A percentile compares a stretch with the other conserved stretches of the same genome.
phyloP scores from a whole-genome alignment of 53 echinoderm and acorn worm species.

The Patiria pectinifera region DNA sequence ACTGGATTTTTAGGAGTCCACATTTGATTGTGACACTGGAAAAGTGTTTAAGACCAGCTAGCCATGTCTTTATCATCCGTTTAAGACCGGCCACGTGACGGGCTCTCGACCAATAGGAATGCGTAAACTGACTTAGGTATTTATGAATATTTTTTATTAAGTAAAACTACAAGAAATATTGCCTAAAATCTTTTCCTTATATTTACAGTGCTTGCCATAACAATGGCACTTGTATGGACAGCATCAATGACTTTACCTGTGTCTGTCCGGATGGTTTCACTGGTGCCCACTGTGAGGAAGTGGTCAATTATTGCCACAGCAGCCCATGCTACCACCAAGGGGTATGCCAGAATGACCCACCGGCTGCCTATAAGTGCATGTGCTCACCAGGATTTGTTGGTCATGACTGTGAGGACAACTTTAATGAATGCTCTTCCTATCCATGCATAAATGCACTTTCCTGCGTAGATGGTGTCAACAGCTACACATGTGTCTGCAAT shows the following conservation, averaged over 20 bases:
- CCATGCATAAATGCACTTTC: neutral
- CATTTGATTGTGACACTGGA: no score
- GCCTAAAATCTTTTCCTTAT: neutral
- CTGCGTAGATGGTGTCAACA: constrained; percentile 32
- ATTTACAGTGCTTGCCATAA: constrained; percentile 70
- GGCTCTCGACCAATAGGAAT: no score
- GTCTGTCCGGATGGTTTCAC: constrained; percentile 78
- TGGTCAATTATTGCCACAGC: constrained; percentile 72
- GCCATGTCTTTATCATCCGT: no score
- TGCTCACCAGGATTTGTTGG: constrained; percentile 81
- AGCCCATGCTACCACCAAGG: constrained; percentile 72
- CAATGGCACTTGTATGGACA: constrained; percentile 77
- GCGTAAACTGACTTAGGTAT: no score
- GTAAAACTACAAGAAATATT: neutral
- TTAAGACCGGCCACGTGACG: no score
- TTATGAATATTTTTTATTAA: neutral
- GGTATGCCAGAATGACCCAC: constrained; percentile 73
- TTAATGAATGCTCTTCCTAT: constrained; percentile 69
- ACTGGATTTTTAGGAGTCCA: no score
- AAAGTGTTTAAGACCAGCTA: no score
- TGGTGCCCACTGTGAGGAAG: constrained; percentile 68
- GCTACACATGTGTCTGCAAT: constrained; percentile 20
- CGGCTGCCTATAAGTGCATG: constrained; percentile 73
- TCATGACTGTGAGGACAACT: constrained; percentile 73
- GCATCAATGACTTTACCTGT: constrained; percentile 71